Evolutionary conservation across 2,113 vertebrate species (phyloP), one percentile per base, ranked within the genome.

Genomic region (Petrocephalus microphthalmus): DNA sequence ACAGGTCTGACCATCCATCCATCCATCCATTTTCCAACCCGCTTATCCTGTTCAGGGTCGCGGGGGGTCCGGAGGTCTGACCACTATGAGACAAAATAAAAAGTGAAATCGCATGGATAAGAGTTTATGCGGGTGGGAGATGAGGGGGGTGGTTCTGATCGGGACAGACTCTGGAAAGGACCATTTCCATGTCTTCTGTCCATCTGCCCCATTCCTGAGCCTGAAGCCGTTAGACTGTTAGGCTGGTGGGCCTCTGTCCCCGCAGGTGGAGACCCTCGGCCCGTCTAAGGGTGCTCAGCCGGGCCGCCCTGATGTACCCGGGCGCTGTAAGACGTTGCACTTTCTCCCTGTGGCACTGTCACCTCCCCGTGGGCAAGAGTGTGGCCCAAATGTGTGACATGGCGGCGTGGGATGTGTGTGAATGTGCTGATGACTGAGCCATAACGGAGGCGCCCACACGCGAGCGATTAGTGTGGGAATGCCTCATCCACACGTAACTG

Each of bases 81-180:
- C 82, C 49, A 15, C 22, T 25, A n/a, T 5, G 49, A 84, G 49
- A 25, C 17, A 84, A 15, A 52, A 52, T 84, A 25, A 84, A 84
- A 25, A 11, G 11, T 25, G 4, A 84, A 52, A 84, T 74, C 33
- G 37, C 33, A 42, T 19, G 49, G n/a, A 25, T 49, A 3, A 11
- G 25, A 84, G 10, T 51, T 25, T 25, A 11, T 0, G 25, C n/a
- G 60, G 60, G n/a, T 17, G 20, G 20, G n/a, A 22, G 0, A 25
- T 17, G 13, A 53, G 25, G 87, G 88, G 81, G 0, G 60, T 81
- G 6, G 87, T 89, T 90, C 89, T 88, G 91, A 78, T 74, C 29
- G 92, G 92, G 92, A 93, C 92, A 92, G 92, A 89, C 52, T 20
- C 92, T 93, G 91, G 92, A 92, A 89, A 84, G 89, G 88, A 92